These are phyloP conservation scores for Odontesthes bonariensis DNA, from an alignment of 2,113 vertebrate genomes.

Conservation along the genomic window DNA sequence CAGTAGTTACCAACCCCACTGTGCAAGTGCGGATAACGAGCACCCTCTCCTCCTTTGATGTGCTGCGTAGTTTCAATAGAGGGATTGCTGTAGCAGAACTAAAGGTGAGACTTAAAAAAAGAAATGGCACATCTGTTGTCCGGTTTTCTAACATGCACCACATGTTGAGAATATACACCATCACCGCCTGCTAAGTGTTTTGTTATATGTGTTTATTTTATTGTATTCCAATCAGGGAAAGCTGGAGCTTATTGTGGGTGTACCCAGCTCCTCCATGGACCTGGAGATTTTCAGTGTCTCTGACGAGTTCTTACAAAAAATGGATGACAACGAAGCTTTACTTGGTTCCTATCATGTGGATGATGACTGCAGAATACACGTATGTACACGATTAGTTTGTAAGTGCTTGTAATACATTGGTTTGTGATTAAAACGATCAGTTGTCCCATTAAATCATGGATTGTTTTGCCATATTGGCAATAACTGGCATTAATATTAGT, in stretches of 20 bases:
- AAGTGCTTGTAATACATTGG: not conserved
- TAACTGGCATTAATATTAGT: too few species aligned
- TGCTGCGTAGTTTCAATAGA: slow-evolving; percentile 83
- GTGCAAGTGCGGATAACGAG: slow-evolving; percentile 88
- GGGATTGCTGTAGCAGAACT: slow-evolving; percentile 87
- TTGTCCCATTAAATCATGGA: not conserved
- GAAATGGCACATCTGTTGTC: not conserved
- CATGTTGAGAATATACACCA: not conserved
- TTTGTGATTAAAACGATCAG: not conserved
- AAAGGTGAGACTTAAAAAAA: slow-evolving; percentile 80
- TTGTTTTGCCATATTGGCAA: too few species aligned
- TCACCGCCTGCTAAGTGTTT: not conserved
- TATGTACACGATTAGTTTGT: slow-evolving; percentile 64
- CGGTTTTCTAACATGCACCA: not conserved
- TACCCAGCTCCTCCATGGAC: slow-evolving; percentile 86
- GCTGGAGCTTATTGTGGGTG: slow-evolving; percentile 89
- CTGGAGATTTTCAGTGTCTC: slow-evolving; percentile 86
- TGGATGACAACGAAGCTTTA: slow-evolving; percentile 88
- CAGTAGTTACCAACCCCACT: slow-evolving; percentile 79
- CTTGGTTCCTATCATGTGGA: slow-evolving; percentile 91
- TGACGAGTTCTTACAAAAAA: slow-evolving; percentile 85
- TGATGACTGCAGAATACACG: slow-evolving; percentile 90
- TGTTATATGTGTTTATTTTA: not conserved
- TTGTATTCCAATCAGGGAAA: slow-evolving; percentile 79
- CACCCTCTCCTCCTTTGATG: slow-evolving; percentile 84